Percentiles rank a stretch among this genome's conserved stretches.
Conservation (phyloP, 2,113 vertebrate genomes). For the Rhabdornis inornatus region DNA sequence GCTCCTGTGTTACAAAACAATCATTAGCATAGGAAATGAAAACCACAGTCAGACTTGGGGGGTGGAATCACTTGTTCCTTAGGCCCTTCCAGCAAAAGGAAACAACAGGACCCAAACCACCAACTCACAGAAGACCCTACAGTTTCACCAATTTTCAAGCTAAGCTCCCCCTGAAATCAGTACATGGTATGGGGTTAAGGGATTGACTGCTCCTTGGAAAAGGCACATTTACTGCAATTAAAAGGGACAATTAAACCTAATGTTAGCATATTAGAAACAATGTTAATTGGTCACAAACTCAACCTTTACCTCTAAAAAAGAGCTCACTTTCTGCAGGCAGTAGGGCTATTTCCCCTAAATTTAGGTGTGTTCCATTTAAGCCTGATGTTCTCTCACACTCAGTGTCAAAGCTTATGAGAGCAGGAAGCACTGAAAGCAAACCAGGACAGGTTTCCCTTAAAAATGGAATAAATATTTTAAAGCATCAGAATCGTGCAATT, state of each 20-base stretch:
- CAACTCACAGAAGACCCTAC: neutral
- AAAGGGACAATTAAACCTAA: neutral
- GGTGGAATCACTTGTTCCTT: neutral
- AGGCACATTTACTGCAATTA: neutral
- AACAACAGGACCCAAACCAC: neutral
- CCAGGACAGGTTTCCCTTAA: neutral
- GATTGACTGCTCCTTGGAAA: neutral
- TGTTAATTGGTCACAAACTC: neutral
- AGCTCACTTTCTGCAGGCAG: neutral
- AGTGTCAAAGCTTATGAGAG: neutral
- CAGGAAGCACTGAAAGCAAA: neutral
- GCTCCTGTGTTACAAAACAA: neutral
- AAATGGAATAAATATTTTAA: neutral
- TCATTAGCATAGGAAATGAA: neutral
- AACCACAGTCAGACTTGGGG: neutral
- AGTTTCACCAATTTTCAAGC: neutral
- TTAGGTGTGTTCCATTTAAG: neutral
- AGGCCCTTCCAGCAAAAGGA: neutral
- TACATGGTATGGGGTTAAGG: neutral
- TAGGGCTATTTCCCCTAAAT: neutral
- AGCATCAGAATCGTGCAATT: neutral
- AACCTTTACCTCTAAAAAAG: neutral
- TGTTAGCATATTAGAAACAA: neutral
- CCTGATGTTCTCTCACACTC: neutral
- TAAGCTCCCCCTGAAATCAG: neutral